Percentiles rank a stretch among this genome's conserved stretches.
phyloP scores from a whole-genome alignment of 2,113 vertebrate genomes.

The Sphaerodactylus townsendi region DNA sequence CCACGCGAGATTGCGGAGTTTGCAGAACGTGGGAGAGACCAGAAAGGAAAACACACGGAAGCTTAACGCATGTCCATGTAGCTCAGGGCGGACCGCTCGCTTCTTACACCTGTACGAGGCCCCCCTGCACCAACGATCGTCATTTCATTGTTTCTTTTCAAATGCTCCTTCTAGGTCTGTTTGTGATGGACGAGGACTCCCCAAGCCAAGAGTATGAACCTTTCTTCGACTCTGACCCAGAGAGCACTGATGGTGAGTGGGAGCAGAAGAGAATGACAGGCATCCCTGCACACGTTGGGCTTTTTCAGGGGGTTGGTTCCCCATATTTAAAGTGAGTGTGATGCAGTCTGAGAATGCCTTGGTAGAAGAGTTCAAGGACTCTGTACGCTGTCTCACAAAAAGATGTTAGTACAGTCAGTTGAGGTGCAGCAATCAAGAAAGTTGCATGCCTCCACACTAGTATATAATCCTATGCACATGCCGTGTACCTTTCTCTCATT shows the following conservation, averaged over 20 bases:
- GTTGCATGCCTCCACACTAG: no score
- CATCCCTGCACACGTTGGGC: background rate
- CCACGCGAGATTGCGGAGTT: background rate
- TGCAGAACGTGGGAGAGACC: background rate
- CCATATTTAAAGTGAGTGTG: background rate
- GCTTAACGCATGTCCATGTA: no score
- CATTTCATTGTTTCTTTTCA: background rate
- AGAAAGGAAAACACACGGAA: background rate
- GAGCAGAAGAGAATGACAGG: background rate
- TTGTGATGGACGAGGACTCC: constrained; percentile 92
- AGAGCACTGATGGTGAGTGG: constrained; percentile 82
- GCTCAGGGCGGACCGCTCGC: background rate
- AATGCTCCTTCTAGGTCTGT: constrained; percentile 76
- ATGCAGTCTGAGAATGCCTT: background rate
- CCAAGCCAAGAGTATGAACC: constrained; percentile 85
- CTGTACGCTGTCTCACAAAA: no score
- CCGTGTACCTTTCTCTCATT: background rate
- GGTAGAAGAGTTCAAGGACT: background rate
- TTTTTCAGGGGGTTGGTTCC: no score
- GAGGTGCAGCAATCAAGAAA: no score
- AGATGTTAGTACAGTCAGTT: no score
- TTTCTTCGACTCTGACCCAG: constrained; percentile 85
- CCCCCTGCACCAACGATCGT: background rate
- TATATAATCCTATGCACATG: no score
- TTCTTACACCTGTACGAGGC: background rate